Evolutionary conservation across 2,888 invertebrate genomes (phyloP).

Genomic region (Sminthurinus aureus): DNA sequence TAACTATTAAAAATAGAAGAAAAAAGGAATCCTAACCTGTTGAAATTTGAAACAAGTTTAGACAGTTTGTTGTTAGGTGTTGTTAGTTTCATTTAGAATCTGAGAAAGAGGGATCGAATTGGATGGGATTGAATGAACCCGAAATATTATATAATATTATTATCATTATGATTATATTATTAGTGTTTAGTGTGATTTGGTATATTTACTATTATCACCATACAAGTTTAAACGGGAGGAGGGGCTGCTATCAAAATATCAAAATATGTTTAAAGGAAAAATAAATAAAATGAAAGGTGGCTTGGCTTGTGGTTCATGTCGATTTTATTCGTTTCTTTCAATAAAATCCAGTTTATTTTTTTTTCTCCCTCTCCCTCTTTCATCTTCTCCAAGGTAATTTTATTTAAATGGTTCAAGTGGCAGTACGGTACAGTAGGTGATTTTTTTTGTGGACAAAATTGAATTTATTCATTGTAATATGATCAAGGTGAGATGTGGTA

Average conservation of each 20-base stretch:
- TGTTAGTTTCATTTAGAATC: neutral
- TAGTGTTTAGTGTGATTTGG: too few relatives aligned
- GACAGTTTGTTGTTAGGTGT: too few relatives aligned
- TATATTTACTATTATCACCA: neutral
- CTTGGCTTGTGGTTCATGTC: conserved; percentile 16
- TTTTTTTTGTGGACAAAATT: conserved; percentile 19
- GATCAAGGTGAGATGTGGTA: conserved; percentile 15
- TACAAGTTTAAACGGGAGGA: conserved; percentile 10
- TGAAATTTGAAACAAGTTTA: neutral
- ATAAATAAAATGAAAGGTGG: neutral
- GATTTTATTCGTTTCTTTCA: neutral
- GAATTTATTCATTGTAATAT: conserved; percentile 12
- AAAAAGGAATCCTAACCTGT: too few relatives aligned
- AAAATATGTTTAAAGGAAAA: conserved; percentile 17
- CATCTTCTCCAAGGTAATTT: neutral
- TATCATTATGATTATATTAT: too few relatives aligned
- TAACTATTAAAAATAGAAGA: neutral
- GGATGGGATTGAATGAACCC: neutral
- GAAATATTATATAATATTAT: neutral
- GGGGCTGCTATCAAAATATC: conserved; percentile 25
- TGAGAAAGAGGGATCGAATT: neutral
- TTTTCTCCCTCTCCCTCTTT: neutral
- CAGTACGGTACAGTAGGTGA: neutral
- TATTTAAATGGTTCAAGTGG: conserved; percentile 12
- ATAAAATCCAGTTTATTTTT: conserved; percentile 1